Conservation (phyloP, 1,140 invertebrate genomes). For the Lerema accius region DNA sequence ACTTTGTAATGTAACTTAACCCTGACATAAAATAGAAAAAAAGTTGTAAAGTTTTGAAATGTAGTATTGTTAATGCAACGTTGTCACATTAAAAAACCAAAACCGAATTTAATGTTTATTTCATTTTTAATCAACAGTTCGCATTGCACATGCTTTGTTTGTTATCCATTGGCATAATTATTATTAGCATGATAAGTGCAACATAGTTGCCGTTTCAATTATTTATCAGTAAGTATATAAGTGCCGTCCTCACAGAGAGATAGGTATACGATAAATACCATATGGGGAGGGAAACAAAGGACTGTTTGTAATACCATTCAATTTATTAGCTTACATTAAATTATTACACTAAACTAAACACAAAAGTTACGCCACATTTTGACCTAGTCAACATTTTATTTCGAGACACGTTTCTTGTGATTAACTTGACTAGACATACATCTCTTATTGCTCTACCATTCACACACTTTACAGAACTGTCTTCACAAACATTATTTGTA, state of each 20-base stretch:
- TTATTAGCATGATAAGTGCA: constrained; percentile 17
- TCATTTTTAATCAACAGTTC: no score
- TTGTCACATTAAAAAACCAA: neutral
- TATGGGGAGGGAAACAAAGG: neutral
- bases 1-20: constrained; percentile 4
- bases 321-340: constrained; percentile 18
- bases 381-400: constrained; percentile 20
- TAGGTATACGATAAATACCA: constrained; percentile 12
- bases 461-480: neutral
- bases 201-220: constrained; percentile 11
- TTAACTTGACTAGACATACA: constrained; percentile 42
- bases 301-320: constrained; percentile 19
- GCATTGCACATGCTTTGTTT: neutral
- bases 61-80: neutral
- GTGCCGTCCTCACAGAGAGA: neutral
- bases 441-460: constrained; percentile 15
- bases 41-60: constrained; percentile 5
- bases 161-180: neutral
- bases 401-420: constrained; percentile 16
- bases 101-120: no score
- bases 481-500: neutral
- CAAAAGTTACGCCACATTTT: neutral
- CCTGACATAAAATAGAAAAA: constrained; percentile 3
- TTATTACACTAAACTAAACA: constrained; percentile 13
- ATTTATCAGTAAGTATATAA: no score